phyloP scores from a whole-genome alignment of 2,113 vertebrate species.

The Ailuropoda melanoleuca region DNA sequence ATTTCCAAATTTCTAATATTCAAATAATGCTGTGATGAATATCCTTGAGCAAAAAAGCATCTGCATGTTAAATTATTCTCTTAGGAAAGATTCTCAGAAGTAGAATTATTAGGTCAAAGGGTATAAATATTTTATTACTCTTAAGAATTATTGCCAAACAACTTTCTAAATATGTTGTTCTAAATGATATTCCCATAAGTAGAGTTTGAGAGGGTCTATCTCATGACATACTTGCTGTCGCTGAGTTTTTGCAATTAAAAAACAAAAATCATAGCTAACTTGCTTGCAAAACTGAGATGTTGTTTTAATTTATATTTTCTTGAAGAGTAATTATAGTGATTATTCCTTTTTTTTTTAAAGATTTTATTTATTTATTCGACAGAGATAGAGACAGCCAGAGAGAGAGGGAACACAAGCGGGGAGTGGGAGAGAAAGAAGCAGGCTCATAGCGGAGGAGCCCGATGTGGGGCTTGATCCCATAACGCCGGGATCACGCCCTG shows the following conservation, averaged over 20 bases:
- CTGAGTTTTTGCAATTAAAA: constrained; percentile 8
- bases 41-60: background rate
- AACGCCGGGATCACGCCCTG: too few species aligned
- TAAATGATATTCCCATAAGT: background rate
- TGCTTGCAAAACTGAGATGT: background rate
- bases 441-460: too few species aligned
- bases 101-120: constrained; percentile 5
- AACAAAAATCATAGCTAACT: background rate
- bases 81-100: background rate
- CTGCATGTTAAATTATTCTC: constrained; percentile 13
- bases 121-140: constrained; percentile 43
- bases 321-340: background rate
- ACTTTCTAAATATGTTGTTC: background rate
- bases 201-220: background rate
- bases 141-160: constrained; percentile 11
- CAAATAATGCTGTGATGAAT: background rate
- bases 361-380: too few species aligned
- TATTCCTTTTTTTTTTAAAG: background rate
- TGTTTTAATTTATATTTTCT: background rate
- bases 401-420: too few species aligned
- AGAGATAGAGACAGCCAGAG: too few species aligned
- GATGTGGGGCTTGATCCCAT: too few species aligned
- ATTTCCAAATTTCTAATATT: background rate
- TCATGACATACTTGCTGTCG: background rate
- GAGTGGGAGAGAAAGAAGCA: too few species aligned